These are phyloP conservation scores for Plectus sambesii DNA, from an alignment of 1,140 invertebrate genomes.

Conservation along the genomic window DNA sequence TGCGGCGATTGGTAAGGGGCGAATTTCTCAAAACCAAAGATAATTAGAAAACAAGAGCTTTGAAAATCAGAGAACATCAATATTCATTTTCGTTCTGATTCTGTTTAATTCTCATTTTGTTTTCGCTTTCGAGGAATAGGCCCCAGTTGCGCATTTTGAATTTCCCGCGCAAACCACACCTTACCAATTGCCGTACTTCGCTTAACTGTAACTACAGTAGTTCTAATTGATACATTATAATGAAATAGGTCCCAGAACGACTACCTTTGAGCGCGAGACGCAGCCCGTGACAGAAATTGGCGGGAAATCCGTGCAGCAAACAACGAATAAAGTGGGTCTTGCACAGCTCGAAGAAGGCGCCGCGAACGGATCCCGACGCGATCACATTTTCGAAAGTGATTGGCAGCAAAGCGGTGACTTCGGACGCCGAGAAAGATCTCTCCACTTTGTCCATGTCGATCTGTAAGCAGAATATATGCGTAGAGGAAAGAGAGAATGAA, in stretches of 20 bases:
- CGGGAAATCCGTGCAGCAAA: slow-evolving; percentile 30
- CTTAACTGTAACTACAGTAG: no score
- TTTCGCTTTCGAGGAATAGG: slow-evolving; percentile 2
- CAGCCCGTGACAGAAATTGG: slow-evolving; percentile 24
- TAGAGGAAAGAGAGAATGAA: no score
- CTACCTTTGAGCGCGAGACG: slow-evolving; percentile 19
- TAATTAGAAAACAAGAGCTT: no score
- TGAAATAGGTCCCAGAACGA: slow-evolving; percentile 19
- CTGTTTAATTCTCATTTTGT: slow-evolving; percentile 6
- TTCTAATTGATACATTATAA: no score
- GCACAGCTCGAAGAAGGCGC: slow-evolving; percentile 12
- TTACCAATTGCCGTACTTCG: no score
- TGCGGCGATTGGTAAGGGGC: no score
- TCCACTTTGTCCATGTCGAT: slow-evolving; percentile 27
- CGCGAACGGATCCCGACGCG: slow-evolving; percentile 15
- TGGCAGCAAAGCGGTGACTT: slow-evolving; percentile 25
- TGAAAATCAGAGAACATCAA: no score
- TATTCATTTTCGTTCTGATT: no score
- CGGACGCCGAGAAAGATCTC: slow-evolving; percentile 20
- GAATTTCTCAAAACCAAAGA: no score
- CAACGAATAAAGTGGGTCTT: slow-evolving; percentile 19
- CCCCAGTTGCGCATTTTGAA: slow-evolving; percentile 12
- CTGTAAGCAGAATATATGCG: no score
- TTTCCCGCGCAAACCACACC: slow-evolving; percentile 16
- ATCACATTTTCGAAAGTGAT: slow-evolving; percentile 32